Evolutionary conservation across 2,888 invertebrate species (phyloP), one percentile per base, ranked within the genome.

Genomic region (Desoria tigrina): DNA sequence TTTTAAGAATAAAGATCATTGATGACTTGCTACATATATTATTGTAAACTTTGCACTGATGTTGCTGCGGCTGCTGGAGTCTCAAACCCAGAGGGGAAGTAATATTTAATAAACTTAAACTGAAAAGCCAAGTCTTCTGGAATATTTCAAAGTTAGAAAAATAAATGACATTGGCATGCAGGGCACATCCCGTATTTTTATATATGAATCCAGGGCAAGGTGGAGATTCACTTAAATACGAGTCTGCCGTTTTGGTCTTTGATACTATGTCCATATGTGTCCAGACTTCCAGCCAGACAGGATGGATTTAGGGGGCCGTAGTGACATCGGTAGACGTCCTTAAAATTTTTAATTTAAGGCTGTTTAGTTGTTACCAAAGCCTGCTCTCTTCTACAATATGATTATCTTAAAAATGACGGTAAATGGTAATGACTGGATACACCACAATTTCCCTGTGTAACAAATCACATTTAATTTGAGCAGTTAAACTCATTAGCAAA

Each of bases 91-190:
- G 32, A 32, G 32, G 32, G 32, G 32, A 32, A 32, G 6, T 32
- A 11, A 32, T 21, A 45, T 45, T 45, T 21, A 21, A 45, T 45
- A 16, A 45, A 45, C 6, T 45, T 11, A 21, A 45, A 16, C 9
- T 11, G 16, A 16, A n/a, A 45, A 45, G 45, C 21, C 45, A 45
- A 45, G 45, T 45, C 45, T 28, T 55, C 55, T 55, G 55, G 55
- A 55, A 32, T 18, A n/a, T 55, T 55, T 55, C 55, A 55, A 49
- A 27, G 55, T 32, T 55, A 55, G 55, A 55, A 55, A 55, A 55
- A 55, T 55, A 55, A 55, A 55, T 55, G 4, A 21, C 26, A 26
- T 51, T 55, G 21, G 51, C 26, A 26, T 7, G 55, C 28, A 55
- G 9, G n/a, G 7, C 9, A 27, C 21, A 26, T 11, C 26, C 24